These are phyloP conservation scores for Sterna hirundo DNA, from an alignment of 2,113 vertebrate species.

Conservation along the genomic window DNA sequence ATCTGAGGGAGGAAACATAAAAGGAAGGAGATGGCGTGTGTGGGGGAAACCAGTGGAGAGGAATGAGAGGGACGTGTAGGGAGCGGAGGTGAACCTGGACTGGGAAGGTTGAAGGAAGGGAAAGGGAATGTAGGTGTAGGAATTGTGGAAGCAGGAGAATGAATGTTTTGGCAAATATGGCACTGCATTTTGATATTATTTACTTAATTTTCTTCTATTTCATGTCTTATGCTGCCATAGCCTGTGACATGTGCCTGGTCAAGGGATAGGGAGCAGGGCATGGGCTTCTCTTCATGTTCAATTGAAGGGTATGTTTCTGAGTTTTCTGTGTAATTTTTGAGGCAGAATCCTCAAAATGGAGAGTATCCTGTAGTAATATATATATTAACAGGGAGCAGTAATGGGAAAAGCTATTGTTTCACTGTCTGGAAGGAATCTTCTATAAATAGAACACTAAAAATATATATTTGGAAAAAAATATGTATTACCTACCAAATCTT, in stretches of 20 bases:
- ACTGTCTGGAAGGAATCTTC: not conserved
- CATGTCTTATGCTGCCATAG: not conserved
- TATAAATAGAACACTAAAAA: not conserved
- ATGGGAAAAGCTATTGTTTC: not conserved
- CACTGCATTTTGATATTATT: not conserved
- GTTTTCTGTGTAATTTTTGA: not conserved
- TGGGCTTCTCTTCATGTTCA: not conserved
- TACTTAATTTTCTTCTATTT: not conserved
- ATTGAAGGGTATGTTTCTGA: not conserved
- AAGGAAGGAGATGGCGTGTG: not conserved
- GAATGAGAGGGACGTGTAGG: not conserved
- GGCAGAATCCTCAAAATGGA: not conserved
- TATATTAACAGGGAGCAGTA: not conserved
- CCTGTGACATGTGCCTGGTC: not conserved
- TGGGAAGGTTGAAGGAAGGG: not conserved
- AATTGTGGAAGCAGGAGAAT: not conserved
- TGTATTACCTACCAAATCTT: not conserved
- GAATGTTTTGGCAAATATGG: not conserved
- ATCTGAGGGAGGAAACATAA: not conserved
- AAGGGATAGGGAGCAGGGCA: not conserved
- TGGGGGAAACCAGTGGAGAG: not conserved
- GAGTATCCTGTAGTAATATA: not conserved
- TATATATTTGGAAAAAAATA: not conserved
- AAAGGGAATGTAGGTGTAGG: not conserved
- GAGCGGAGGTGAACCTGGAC: not conserved